Base-by-base conservation (phyloP, 2,888 invertebrate species). In the Philopedon plagiatum region DNA sequence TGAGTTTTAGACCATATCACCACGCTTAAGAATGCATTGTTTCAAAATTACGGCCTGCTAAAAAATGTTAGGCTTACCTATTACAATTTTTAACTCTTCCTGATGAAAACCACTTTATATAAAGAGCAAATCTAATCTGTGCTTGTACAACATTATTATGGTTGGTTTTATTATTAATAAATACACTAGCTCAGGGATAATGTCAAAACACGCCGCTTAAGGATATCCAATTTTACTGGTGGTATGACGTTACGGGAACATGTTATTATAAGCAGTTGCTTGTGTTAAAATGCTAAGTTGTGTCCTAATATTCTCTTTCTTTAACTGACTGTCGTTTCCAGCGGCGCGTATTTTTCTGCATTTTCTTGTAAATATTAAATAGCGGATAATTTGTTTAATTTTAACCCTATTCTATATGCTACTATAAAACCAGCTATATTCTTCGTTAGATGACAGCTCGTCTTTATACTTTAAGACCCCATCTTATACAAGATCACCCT, bases 211-310 rank as follows among this genome's bases (percentile, higher is more conserved):
- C 15, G 18, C 51, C 51, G 15, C 51, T 49, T 49, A 54, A 29
- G 29, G 23, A 54, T 54, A 54, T 54, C 51, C 51, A 54, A 54
- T 54, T 54, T 54, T 32, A 29, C 18, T 29, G 34, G 13, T 7
- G 13, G 51, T 54, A 29, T 18, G 51, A 54, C 51, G 29, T 15
- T 29, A 54, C 29, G 7, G 51, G 9, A 15, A 29, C 49, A 26
- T 9, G 49, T 26, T 26, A 49, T 49, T 49, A 49, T 15, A 29
- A 8, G 8, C 9, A 29, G 51, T 18, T 15, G 51, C 29, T 26
- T 54, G 51, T 54, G 51, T 54, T 54, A 54, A 54, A 54, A 54
- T 51, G 51, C 51, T 51, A 51, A 54, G 18, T 29, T 29, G 29
- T 29, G 18, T 18, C 23, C 29, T 54, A 18, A 8, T 29, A 29